Conservation (phyloP, 1,140 invertebrate species). For the Calephelis virginiensis region DNA sequence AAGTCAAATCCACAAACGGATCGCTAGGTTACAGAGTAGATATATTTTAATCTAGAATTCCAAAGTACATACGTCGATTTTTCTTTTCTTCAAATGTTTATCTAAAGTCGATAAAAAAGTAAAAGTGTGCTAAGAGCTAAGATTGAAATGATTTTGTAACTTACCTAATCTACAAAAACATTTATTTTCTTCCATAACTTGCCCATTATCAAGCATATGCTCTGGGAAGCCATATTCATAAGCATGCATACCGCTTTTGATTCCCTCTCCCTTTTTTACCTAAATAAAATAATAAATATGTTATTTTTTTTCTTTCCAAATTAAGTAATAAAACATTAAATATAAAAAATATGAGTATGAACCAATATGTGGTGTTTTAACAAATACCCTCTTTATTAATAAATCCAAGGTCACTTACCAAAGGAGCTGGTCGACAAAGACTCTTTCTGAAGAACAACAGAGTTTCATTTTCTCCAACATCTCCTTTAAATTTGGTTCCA, state of each 20-base stretch:
- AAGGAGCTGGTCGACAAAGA: constrained; percentile 85
- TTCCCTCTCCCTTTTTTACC: constrained; percentile 80
- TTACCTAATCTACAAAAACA: constrained; percentile 86
- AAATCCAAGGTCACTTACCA: constrained; percentile 78
- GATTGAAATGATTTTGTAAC: neutral
- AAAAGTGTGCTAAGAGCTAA: too few species aligned
- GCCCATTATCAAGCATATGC: constrained; percentile 88
- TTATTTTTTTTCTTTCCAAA: too few species aligned
- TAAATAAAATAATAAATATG: constrained; percentile 53
- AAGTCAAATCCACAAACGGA: too few species aligned
- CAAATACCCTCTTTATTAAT: neutral
- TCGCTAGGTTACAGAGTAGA: too few species aligned
- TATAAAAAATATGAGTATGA: too few species aligned
- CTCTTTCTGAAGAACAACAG: constrained; percentile 90
- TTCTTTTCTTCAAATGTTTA: too few species aligned
- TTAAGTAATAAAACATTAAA: too few species aligned
- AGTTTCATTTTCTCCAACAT: constrained; percentile 83
- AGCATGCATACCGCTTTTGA: constrained; percentile 78
- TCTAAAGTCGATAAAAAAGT: too few species aligned
- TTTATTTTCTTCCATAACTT: constrained; percentile 83
- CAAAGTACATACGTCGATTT: too few species aligned
- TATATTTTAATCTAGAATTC: too few species aligned
- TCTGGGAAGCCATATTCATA: constrained; percentile 86
- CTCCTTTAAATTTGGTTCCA: constrained; percentile 89
- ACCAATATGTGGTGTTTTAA: neutral